Percentiles rank a stretch among this genome's conserved stretches.
phyloP scores from a whole-genome alignment of 2,113 vertebrate genomes.

The Heptranchias perlo region DNA sequence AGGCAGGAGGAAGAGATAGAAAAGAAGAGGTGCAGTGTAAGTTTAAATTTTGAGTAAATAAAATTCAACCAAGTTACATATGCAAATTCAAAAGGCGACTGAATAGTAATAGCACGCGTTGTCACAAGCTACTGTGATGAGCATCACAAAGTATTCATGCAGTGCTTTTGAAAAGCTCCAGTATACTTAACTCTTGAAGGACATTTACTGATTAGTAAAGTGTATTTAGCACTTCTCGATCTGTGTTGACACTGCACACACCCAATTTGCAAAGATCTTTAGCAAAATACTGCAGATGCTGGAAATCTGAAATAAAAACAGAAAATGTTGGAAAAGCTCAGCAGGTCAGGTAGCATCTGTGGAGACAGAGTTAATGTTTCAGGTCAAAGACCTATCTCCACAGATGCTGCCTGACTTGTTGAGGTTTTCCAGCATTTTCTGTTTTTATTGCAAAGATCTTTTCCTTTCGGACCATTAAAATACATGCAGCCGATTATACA shows the following conservation, averaged over 20 bases:
- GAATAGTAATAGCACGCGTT: not conserved
- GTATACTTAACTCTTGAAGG: not conserved
- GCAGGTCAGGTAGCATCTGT: too few relatives aligned
- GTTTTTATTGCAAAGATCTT: not conserved
- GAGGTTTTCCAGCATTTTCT: too few relatives aligned
- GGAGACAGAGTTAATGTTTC: too few relatives aligned
- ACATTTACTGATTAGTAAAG: not conserved
- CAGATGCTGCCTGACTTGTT: too few relatives aligned
- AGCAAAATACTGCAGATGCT: too few relatives aligned
- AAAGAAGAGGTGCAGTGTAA: conserved; percentile 24
- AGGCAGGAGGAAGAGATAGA: conserved; percentile 39
- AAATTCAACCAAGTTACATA: not conserved
- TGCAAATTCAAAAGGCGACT: not conserved
- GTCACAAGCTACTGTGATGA: not conserved
- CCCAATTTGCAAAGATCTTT: not conserved
- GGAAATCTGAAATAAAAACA: too few relatives aligned
- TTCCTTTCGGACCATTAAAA: not conserved
- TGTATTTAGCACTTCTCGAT: not conserved
- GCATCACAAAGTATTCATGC: not conserved
- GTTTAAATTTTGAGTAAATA: not conserved
- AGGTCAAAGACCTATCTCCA: too few relatives aligned
- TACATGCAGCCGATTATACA: not conserved
- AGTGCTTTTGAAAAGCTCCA: not conserved
- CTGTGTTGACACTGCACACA: conserved; percentile 20
- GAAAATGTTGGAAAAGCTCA: too few relatives aligned